Conservation (phyloP, 1,140 invertebrate species). For the Samia ricini region DNA sequence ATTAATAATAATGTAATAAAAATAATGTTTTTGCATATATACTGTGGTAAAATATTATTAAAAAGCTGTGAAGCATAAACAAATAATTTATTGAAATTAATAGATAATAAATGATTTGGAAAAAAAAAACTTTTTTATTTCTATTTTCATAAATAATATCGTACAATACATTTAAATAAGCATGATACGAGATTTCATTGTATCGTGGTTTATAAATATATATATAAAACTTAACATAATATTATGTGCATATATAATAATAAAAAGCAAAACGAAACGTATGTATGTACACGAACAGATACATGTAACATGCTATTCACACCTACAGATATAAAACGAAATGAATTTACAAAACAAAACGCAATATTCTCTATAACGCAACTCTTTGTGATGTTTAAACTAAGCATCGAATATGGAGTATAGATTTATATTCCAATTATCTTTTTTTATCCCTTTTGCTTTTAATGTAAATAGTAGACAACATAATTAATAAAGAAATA, state of each 20-base stretch:
- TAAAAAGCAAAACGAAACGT: slow-evolving; percentile 1
- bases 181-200: neutral
- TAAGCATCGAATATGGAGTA: too few species aligned
- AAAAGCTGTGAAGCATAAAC: slow-evolving; percentile 1
- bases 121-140: neutral
- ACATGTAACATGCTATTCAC: slow-evolving; percentile 1
- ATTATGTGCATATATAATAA: slow-evolving; percentile 2
- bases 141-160: neutral
- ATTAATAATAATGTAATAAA: neutral
- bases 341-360: neutral
- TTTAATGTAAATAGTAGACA: too few species aligned
- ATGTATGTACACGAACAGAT: slow-evolving; percentile 1
- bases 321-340: neutral
- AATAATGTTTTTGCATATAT: neutral
- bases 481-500: too few species aligned
- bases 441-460: too few species aligned
- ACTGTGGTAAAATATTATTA: neutral
- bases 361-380: neutral
- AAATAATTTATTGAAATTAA: neutral
- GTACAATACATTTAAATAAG: neutral
- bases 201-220: neutral
- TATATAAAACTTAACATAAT: neutral
- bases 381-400: neutral
- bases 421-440: too few species aligned
- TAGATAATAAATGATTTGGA: neutral